These are phyloP conservation scores for Hippocampus zosterae DNA, from an alignment of 2,113 vertebrate genomes.

Conservation along the genomic window DNA sequence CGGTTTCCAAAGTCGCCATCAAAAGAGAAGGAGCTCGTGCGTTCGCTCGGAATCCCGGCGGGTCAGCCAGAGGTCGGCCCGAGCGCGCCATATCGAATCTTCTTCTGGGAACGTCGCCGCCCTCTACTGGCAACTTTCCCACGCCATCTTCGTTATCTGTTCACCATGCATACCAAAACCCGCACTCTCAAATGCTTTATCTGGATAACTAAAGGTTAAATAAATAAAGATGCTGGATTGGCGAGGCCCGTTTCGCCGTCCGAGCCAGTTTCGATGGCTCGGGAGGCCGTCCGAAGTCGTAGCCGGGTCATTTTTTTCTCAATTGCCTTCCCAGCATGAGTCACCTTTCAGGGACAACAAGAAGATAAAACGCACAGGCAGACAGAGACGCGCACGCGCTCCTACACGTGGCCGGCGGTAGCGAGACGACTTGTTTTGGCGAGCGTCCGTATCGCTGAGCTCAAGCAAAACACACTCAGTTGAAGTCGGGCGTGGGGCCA, in stretches of 20 bases:
- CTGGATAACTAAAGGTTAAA: not conserved
- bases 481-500: slow-evolving; percentile 28
- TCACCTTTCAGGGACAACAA: not conserved
- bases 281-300: not conserved
- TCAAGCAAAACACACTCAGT: slow-evolving; percentile 36
- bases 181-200: not conserved
- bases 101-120: slow-evolving; percentile 17
- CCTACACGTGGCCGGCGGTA: slow-evolving; percentile 33
- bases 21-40: not conserved
- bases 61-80: not conserved
- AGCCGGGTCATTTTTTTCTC: not conserved
- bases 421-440: slow-evolving; percentile 43
- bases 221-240: not conserved
- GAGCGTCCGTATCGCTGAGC: slow-evolving; percentile 34
- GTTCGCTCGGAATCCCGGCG: not conserved
- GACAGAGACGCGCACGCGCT: not conserved
- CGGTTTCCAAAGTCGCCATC: not conserved
- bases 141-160: slow-evolving; percentile 2
- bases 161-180: not conserved
- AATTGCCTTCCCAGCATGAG: slow-evolving; percentile 9
- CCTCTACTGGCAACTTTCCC: slow-evolving; percentile 22
- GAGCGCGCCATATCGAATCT: not conserved
- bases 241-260: not conserved
- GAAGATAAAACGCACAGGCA: not conserved
- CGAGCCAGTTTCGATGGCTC: not conserved